Conservation (phyloP, 2,797 vertebrate genomes). For the Myotis vivesi region DNA sequence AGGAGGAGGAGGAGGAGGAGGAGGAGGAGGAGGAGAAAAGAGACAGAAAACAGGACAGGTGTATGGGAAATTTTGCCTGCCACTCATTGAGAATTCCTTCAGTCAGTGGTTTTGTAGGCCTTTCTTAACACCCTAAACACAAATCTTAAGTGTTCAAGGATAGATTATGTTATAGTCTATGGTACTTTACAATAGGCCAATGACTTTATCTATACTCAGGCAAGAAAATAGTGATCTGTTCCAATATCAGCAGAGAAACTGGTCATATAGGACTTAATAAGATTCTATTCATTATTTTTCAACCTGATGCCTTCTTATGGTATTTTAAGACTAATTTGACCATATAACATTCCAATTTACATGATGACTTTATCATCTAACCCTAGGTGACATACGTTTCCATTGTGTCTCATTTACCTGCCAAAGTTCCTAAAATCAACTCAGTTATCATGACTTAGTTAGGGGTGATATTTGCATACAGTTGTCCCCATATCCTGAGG, state of each 20-base stretch:
- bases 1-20: accelerated
- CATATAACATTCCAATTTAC: not conserved
- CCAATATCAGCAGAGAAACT: not conserved
- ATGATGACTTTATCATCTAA: not conserved
- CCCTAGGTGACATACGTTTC: not conserved
- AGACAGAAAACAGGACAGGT: not conserved
- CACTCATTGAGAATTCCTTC: not conserved
- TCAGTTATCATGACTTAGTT: not conserved
- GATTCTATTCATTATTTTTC: not conserved
- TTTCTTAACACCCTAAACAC: not conserved
- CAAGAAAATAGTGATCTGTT: not conserved
- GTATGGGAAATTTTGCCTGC: not conserved
- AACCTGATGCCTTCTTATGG: not conserved
- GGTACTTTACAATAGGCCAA: not conserved
- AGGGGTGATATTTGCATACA: not conserved
- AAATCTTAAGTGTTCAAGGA: not conserved
- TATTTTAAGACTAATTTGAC: not conserved
- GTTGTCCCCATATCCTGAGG: not conserved
- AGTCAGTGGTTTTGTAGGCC: not conserved
- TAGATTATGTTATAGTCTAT: not conserved
- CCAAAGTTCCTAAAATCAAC: not conserved
- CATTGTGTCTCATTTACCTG: not conserved
- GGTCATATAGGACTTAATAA: not conserved
- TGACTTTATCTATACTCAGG: not conserved
- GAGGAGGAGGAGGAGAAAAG: too few species aligned